These are phyloP conservation scores for Ophonus ardosiacus DNA, from an alignment of 2,888 invertebrate species.

Conservation along the genomic window DNA sequence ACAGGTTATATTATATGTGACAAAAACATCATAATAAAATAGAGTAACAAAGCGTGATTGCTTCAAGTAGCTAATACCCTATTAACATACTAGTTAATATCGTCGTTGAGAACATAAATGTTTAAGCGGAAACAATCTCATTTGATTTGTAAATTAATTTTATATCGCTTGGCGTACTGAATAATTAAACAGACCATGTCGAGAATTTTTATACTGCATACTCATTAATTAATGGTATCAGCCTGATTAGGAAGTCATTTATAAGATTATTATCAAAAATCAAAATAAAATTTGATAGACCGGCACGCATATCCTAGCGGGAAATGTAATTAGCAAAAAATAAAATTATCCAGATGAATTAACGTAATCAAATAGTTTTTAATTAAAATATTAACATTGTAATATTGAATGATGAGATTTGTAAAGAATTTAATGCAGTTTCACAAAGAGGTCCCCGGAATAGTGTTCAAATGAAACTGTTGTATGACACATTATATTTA, in stretches of 20 bases:
- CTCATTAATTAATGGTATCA: not conserved
- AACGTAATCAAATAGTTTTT: too few relatives aligned
- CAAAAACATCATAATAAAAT: not conserved
- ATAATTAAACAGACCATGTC: not conserved
- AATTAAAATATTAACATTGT: too few relatives aligned
- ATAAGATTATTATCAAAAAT: not conserved
- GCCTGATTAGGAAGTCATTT: not conserved
- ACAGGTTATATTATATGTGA: not conserved
- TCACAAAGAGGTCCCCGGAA: too few relatives aligned
- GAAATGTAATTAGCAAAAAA: too few relatives aligned
- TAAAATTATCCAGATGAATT: too few relatives aligned
- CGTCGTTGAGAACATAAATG: slow-evolving; percentile 19
- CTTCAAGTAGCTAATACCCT: not conserved
- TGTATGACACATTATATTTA: too few relatives aligned
- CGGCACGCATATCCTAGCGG: too few relatives aligned
- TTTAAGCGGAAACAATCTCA: slow-evolving; percentile 11
- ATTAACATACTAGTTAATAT: slow-evolving; percentile 14
- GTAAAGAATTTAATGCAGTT: too few relatives aligned
- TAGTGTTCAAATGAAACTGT: too few relatives aligned
- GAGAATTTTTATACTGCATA: not conserved
- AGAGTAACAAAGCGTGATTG: not conserved
- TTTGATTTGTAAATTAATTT: slow-evolving; percentile 34
- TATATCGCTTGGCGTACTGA: not conserved
- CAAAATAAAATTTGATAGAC: not conserved
- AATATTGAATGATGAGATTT: too few relatives aligned